Base-by-base conservation (phyloP, 2,113 vertebrate genomes). In the Ardeotis arabs region DNA sequence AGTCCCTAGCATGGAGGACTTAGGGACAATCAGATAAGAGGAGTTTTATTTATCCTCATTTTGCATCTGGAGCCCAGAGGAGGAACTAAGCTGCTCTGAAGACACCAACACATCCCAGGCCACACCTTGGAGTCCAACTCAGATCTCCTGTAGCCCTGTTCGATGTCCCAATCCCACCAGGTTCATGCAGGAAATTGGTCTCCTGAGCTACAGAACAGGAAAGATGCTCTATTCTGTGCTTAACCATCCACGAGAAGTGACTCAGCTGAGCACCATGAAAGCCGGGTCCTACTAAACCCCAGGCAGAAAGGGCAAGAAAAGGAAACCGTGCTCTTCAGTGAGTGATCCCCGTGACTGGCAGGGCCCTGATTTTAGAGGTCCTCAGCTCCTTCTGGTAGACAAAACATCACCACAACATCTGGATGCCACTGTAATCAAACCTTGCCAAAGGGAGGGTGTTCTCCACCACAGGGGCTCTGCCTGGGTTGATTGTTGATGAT, bases 261-360 rank as follows among this genome's bases (percentile, higher is more conserved):
- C 76, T 44, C 49, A 25, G 49, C n/a, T 47, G 50, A 85, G 79
- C 74, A 28, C 7, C 4, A 2, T 1, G 20, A 60, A 41, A 67
- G 53, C 5, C 7, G 35, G 10, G 17, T 27, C 59, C 64, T 62
- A 33, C 50, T 14, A 44, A 87, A 94, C 15, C 14, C 14, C 37
- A 37, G 45, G 29, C 59, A 83, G 70, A 91, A 82, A 17, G 25
- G 35, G 47, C 28, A 64, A 63, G 66, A 45, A 75, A 87, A 68
- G 8, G 28, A 47, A 89, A 50, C 10, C 0, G 7, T 14, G 33
- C n/a, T 52, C n/a, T 67, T 47, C 49, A 55, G 29, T 0, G 8
- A 67, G 47, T 47, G 70, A 28, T 7, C 27, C 25, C 15, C 0
- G 0, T 14, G 41, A 29, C 27, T 45, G 35, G 8, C 47, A 80